phyloP scores from a whole-genome alignment of 1,140 invertebrate genomes.

The Drosophila auraria region DNA sequence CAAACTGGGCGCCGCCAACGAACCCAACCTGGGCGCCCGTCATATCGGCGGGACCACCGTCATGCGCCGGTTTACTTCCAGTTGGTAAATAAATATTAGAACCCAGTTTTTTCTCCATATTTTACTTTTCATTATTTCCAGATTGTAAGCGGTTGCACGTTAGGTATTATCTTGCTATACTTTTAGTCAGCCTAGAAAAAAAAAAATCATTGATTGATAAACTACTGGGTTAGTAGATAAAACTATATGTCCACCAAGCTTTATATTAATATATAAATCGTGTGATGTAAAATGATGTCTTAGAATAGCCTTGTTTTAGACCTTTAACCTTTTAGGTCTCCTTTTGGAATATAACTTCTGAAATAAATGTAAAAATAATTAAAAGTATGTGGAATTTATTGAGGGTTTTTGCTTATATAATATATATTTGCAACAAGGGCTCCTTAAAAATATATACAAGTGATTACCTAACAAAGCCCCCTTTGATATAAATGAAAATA shows the following conservation, averaged over 20 bases:
- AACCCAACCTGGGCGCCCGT: not conserved
- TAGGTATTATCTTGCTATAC: not conserved
- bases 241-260: not conserved
- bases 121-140: not conserved
- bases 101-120: fast-evolving
- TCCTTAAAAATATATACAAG: too few relatives aligned
- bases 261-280: not conserved
- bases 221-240: not conserved
- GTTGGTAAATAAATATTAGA: not conserved
- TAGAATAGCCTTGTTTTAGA: too few relatives aligned
- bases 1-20: not conserved
- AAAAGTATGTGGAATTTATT: too few relatives aligned
- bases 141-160: not conserved
- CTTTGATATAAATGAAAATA: not conserved
- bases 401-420: too few relatives aligned
- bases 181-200: not conserved
- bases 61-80: not conserved
- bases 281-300: too few relatives aligned
- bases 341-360: too few relatives aligned
- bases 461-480: too few relatives aligned
- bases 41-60: not conserved
- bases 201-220: not conserved
- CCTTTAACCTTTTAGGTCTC: too few relatives aligned
- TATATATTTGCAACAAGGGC: too few relatives aligned
- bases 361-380: too few relatives aligned